Evolutionary conservation across 2,797 vertebrate species (phyloP), one percentile per base, ranked within the genome.

Genomic region (Brachyalestes nurse): DNA sequence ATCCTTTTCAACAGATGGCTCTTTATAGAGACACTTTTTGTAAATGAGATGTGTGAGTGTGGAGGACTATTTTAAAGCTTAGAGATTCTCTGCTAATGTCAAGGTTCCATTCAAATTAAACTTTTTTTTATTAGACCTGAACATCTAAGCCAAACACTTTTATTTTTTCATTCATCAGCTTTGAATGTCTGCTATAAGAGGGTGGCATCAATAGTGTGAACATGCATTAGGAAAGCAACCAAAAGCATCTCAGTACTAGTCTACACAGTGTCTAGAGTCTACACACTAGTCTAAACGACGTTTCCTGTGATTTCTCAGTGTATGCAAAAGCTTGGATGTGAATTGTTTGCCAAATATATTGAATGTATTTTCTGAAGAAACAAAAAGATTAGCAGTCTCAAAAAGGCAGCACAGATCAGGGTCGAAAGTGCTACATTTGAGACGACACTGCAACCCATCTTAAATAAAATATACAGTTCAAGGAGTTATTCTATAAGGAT

Each of bases 401-500:
- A 72, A 38, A 51, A 61, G 2, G 17, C 40, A 47, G 69, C n/a
- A 16, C 34, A 71, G 25, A 69, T 75, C 71, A 69, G 0, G 21
- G 12, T 70, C 23, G 17, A 55, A 65, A 61, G 23, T 34, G 60
- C 61, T 83, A 61, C 61, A 74, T 65, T 60, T 8, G 12, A 73
- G 83, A 16, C 19, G 57, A 82, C 79, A 79, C 67, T 23, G 66
- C 76, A 42, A 76, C 61, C 73, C 77, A 65, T 72, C 60, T 65
- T 60, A 78, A 77, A 81, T 61, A 55, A 80, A 45, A 25, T 45
- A 5, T 34, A 65, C 58, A 72, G n/a, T 40, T 58, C 55, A 57
- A 21, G 21, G 23, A 2, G 51, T 38, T 9, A 38, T 51, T 66
- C 64, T 79, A 21, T 73, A 70, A 74, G 65, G 71, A 82, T 77